Percentiles rank a stretch among this genome's conserved stretches.
These are phyloP conservation scores for Andrena praecox DNA, from an alignment of 2,888 invertebrate species.

Conservation along the genomic window DNA sequence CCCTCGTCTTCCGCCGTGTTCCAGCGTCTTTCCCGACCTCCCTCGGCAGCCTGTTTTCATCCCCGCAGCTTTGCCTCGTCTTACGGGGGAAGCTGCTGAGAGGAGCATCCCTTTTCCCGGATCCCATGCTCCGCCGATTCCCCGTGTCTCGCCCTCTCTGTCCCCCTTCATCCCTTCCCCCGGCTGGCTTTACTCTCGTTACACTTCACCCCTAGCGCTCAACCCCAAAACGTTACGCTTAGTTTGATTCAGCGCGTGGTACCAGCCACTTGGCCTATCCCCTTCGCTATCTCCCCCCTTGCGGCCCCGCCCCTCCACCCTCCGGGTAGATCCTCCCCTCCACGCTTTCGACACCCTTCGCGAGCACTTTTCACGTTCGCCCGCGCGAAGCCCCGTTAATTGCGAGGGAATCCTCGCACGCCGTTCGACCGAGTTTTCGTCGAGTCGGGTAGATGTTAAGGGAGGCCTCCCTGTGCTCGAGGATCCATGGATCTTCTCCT, in stretches of 20 bases:
- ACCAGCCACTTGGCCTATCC: constrained; percentile 65
- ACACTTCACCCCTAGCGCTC: constrained; percentile 64
- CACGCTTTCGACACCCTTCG: constrained; percentile 23
- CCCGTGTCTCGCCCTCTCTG: constrained; percentile 27
- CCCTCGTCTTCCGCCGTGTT: constrained; percentile 29
- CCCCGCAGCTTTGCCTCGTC: constrained; percentile 50
- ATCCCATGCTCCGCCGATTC: constrained; percentile 62
- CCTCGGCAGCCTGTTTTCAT: constrained; percentile 31
- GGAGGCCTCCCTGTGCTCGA: not conserved
- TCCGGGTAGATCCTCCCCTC: not conserved
- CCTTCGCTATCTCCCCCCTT: constrained; percentile 19
- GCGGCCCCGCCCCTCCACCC: not conserved
- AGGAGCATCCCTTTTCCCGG: constrained; percentile 74
- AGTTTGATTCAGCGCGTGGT: constrained; percentile 76
- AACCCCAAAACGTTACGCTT: constrained; percentile 72
- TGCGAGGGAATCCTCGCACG: constrained; percentile 49
- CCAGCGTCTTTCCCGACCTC: constrained; percentile 22
- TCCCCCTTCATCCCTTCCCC: constrained; percentile 57
- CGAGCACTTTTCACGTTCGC: constrained; percentile 60
- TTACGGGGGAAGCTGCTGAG: constrained; percentile 64
- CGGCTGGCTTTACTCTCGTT: constrained; percentile 66
- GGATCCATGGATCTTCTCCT: constrained; percentile 11
- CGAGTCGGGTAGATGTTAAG: constrained; percentile 18
- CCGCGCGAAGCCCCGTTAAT: constrained; percentile 64
- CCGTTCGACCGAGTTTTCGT: constrained; percentile 31